Evolutionary conservation across 2,888 invertebrate genomes (phyloP), one percentile per base, ranked within the genome.

Genomic region (Serrognathus titanus): DNA sequence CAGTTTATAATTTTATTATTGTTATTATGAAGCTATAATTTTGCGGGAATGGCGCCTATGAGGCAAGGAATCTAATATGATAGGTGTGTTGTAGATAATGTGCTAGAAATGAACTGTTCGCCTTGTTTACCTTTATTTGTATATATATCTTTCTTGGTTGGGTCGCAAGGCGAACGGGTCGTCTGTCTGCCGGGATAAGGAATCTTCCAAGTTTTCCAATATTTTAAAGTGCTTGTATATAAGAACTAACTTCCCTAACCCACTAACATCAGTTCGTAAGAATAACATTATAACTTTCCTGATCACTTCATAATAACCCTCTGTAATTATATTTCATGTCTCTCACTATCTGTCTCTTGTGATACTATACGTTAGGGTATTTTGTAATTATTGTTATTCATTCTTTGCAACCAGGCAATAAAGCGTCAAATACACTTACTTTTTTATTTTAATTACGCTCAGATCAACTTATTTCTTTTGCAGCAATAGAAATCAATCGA

Each of bases 381-480:
- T 39, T 39, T 12, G n/a, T 39, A 39, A n/a, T 39, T 39, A 11
- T 11, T 39, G 39, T 39, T 35, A 52, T 41, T 52, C 43, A 45
- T 52, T 45, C 36, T 52, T 52, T 52, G 45, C 51, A 52, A 52
- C 43, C 52, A 49, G 37, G 45, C 20, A 45, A 45, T 24, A 45
- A 51, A 51, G 24, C 24, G 24, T 31, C 6, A 31, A 39, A n/a
- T 11, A 12, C 39, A 39, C n/a, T 6, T 10, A 16, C 10, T n/a
- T 10, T 39, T 39, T 12, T 6, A 39, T 39, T 39, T 39, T 39
- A 39, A n/a, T n/a, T n/a, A n/a, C n/a, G n/a, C n/a, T n/a, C n/a
- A n/a, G n/a, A n/a, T 11, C 10, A 6, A 12, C 2, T n/a, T 6
- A 39, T 11, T 12, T 1, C 39, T 7, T 11, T 5, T 10, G 39